These are phyloP conservation scores for Myiopsitta monachus DNA, from an alignment of 2,113 vertebrate genomes.

Conservation along the genomic window DNA sequence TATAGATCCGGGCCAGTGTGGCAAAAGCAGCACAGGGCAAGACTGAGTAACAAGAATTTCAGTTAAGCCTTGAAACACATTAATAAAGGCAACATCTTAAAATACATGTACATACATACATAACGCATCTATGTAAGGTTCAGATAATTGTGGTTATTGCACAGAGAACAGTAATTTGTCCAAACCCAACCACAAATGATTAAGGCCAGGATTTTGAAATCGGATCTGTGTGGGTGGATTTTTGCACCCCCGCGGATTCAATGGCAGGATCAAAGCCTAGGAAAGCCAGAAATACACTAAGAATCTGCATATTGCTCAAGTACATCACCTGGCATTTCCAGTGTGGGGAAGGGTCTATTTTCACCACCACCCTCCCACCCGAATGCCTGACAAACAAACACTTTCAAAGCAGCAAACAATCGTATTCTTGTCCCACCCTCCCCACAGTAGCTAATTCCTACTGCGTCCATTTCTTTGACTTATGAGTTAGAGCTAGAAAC, in stretches of 20 bases:
- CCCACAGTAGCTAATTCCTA: not conserved
- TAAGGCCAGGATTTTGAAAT: slow-evolving; percentile 18
- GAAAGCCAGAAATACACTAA: slow-evolving; percentile 57
- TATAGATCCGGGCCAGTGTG: not conserved
- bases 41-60: not conserved
- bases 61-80: not conserved
- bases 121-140: not conserved
- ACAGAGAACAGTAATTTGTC: slow-evolving; percentile 18
- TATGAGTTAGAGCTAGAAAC: not conserved
- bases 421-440: not conserved
- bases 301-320: slow-evolving; percentile 12
- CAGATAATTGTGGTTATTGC: not conserved
- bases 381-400: not conserved
- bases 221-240: slow-evolving; percentile 56
- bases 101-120: not conserved
- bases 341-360: not conserved
- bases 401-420: not conserved
- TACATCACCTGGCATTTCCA: slow-evolving; percentile 48
- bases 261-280: slow-evolving; percentile 45
- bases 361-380: not conserved
- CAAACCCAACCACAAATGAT: slow-evolving; percentile 28
- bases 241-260: slow-evolving; percentile 51
- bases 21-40: not conserved
- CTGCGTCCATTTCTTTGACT: not conserved
- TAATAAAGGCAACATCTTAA: not conserved